Percentiles rank a stretch among this genome's conserved stretches.
Conservation (phyloP, 2,797 vertebrate species). For the Scarus forsteni region DNA sequence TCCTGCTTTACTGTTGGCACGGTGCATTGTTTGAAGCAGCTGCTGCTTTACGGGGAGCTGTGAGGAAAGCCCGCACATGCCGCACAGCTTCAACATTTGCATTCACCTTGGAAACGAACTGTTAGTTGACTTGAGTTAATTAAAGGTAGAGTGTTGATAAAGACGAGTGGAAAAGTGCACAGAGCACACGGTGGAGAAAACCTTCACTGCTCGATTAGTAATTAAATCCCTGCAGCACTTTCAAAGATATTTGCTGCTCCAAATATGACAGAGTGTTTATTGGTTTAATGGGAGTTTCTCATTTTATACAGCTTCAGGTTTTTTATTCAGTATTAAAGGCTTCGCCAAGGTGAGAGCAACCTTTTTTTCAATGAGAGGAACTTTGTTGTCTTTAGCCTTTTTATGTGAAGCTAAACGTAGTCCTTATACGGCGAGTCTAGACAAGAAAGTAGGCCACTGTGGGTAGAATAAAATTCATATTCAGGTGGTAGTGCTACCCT, state of each 20-base stretch:
- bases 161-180: constrained; percentile 38
- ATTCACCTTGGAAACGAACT: constrained; percentile 76
- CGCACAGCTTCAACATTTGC: constrained; percentile 58
- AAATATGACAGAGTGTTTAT: constrained; percentile 13
- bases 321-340: constrained; percentile 54
- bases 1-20: constrained; percentile 21
- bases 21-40: constrained; percentile 35
- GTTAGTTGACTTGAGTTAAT: constrained; percentile 75
- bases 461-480: constrained; percentile 16
- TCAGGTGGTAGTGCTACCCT: neutral
- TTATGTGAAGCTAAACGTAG: constrained; percentile 33
- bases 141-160: constrained; percentile 70
- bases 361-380: constrained; percentile 38
- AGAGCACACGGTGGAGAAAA: constrained; percentile 40
- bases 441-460: constrained; percentile 42
- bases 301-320: constrained; percentile 52
- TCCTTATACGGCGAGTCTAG: constrained; percentile 36
- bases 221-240: constrained; percentile 46
- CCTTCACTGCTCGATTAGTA: constrained; percentile 44
- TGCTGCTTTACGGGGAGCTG: constrained; percentile 24
- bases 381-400: constrained; percentile 38
- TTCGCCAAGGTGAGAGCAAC: constrained; percentile 43
- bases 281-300: constrained; percentile 37
- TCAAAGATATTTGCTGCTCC: constrained; percentile 11
- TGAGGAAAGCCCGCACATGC: constrained; percentile 30